These are phyloP conservation scores for Agonopterix alstromeriana DNA, from an alignment of 2,888 invertebrate species.

Conservation along the genomic window DNA sequence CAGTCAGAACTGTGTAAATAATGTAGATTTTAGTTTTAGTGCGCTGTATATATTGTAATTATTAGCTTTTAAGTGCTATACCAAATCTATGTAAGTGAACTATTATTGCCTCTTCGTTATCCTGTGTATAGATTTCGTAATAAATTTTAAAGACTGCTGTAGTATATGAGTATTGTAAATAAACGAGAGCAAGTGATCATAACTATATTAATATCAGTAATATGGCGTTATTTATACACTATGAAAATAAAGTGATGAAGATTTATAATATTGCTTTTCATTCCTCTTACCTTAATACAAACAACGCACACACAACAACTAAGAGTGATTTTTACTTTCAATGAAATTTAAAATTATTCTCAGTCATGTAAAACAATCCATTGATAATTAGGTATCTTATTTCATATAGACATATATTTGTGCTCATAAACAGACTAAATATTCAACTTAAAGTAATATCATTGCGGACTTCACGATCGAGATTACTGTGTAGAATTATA, in stretches of 20 bases:
- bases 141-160: constrained; percentile 79
- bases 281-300: constrained; percentile 16
- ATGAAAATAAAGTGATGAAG: constrained; percentile 64
- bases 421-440: no score
- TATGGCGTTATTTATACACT: constrained; percentile 73
- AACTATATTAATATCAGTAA: constrained; percentile 70
- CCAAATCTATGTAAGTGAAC: constrained; percentile 73
- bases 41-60: constrained; percentile 72
- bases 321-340: no score
- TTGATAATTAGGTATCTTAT: not conserved
- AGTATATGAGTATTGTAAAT: constrained; percentile 75
- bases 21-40: constrained; percentile 50
- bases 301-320: no score
- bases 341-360: no score
- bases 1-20: constrained; percentile 66
- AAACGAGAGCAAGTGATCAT: constrained; percentile 74
- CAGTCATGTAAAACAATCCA: no score
- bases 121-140: constrained; percentile 69
- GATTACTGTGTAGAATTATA: no score
- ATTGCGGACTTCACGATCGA: no score
- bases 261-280: constrained; percentile 59
- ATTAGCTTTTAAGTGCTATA: constrained; percentile 69
- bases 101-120: constrained; percentile 74
- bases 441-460: no score
- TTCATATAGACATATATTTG: not conserved